A percentile compares a stretch with the other conserved stretches of the same genome.
Conservation (phyloP, 2,888 invertebrate genomes). For the Tethea ocularis region DNA sequence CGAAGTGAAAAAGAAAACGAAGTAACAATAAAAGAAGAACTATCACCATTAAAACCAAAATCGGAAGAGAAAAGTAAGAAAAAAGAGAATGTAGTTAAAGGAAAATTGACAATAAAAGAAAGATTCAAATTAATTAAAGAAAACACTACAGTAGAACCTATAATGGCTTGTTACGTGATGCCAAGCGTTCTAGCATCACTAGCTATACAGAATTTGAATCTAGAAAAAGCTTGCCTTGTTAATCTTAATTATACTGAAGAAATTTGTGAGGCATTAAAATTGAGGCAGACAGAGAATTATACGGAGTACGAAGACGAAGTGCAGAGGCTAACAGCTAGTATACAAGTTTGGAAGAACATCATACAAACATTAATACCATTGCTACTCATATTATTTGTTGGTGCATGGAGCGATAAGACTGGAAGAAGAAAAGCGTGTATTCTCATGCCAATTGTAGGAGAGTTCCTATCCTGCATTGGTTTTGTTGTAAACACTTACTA, state of each 20-base stretch:
- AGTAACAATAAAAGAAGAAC: slow-evolving; percentile 42
- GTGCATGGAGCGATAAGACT: slow-evolving; percentile 90
- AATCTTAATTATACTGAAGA: slow-evolving; percentile 88
- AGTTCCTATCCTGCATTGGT: slow-evolving; percentile 90
- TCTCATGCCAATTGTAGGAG: slow-evolving; percentile 91
- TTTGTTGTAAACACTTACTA: slow-evolving; percentile 91
- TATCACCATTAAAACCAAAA: slow-evolving; percentile 52
- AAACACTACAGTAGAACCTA: slow-evolving; percentile 89
- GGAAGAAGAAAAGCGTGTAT: slow-evolving; percentile 91
- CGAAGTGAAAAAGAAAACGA: slow-evolving; percentile 37
- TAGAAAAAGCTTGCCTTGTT: slow-evolving; percentile 92
- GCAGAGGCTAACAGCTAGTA: slow-evolving; percentile 88
- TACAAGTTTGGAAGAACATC: slow-evolving; percentile 93
- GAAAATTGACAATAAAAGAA: slow-evolving; percentile 54
- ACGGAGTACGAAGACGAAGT: slow-evolving; percentile 84
- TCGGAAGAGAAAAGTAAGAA: slow-evolving; percentile 28
- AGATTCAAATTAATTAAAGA: slow-evolving; percentile 65
- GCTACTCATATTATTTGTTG: slow-evolving; percentile 91
- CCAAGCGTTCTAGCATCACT: slow-evolving; percentile 86
- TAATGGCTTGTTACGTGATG: slow-evolving; percentile 88
- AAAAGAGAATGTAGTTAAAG: slow-evolving; percentile 35
- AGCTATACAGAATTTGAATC: slow-evolving; percentile 88
- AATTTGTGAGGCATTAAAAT: slow-evolving; percentile 89
- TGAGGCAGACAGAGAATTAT: slow-evolving; percentile 86
- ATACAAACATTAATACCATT: slow-evolving; percentile 92